These are phyloP conservation scores for Dissostichus mawsoni DNA, from an alignment of 2,113 vertebrate genomes.

Conservation along the genomic window DNA sequence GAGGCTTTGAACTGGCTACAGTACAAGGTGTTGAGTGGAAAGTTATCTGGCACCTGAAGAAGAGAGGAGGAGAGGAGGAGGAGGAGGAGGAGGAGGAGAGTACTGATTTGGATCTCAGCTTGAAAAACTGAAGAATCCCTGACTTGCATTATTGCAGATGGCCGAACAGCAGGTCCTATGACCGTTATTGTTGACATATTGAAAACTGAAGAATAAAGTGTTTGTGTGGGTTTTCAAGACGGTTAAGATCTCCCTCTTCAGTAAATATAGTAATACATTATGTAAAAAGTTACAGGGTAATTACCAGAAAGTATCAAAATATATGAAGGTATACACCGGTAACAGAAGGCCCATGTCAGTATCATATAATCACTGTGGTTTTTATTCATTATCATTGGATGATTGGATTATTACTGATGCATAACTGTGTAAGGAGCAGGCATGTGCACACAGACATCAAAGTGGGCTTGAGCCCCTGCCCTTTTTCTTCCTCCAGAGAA, in stretches of 20 bases:
- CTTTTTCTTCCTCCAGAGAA: too few species aligned
- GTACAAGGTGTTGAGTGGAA: slow-evolving; percentile 22
- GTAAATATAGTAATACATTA: not conserved
- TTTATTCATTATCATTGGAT: not conserved
- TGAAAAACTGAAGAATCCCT: slow-evolving; percentile 61
- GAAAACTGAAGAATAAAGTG: slow-evolving; percentile 34
- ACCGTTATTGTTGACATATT: slow-evolving; percentile 47
- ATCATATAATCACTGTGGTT: not conserved
- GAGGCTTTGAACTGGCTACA: slow-evolving; percentile 17
- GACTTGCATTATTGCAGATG: slow-evolving; percentile 69
- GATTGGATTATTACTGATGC: not conserved
- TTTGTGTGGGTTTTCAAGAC: not conserved
- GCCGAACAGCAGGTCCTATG: slow-evolving; percentile 50
- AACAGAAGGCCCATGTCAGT: not conserved
- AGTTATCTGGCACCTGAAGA: slow-evolving; percentile 37
- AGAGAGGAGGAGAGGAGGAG: slow-evolving; percentile 18
- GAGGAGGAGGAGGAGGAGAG: slow-evolving; percentile 32
- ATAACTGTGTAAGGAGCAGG: not conserved
- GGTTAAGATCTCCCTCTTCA: slow-evolving; percentile 1
- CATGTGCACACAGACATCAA: too few species aligned
- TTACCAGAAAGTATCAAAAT: not conserved
- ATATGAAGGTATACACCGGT: not conserved
- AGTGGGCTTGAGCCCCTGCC: too few species aligned
- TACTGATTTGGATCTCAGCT: slow-evolving; percentile 62
- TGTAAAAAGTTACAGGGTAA: not conserved